Base-by-base conservation (phyloP, 2,888 invertebrate species). In the Nomada ruficornis region DNA sequence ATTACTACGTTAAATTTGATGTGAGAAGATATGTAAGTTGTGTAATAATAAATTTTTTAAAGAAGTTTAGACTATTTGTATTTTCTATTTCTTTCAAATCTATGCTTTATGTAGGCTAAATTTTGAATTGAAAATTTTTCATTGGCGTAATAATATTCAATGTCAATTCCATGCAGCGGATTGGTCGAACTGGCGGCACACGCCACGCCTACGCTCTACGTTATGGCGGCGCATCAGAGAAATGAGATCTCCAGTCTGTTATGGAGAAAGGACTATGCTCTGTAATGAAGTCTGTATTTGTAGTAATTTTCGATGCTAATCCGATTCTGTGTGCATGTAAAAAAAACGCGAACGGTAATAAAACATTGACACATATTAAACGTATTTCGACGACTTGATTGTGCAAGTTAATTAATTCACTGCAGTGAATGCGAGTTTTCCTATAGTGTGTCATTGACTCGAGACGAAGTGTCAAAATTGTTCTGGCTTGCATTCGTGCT, bases 361-460 rank as follows among this genome's bases (percentile, higher is more conserved):
- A 68, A 77, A 42, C 62, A 54, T 55, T 64, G n/a, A 42, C 13
- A n/a, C 59, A 36, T 70, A 52, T 29, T 7, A 54, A 78, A 29
- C 26, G 26, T 36, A 62, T 47, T 36, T 50, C 15, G 42, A 44
- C 18, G 36, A 50, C 42, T n/a, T 63, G 72, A 68, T 64, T 44
- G 67, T 78, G 63, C 54, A 20, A 60, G 60, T 60, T 70, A 72
- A 68, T 69, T 80, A 65, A 82, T 80, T 77, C 63, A 70, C 75
- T 64, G 73, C 82, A 84, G 78, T 70, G 83, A 77, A 83, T 77
- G 67, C 68, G 50, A 82, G 42, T 67, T 74, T 11, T 73, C 68
- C 77, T 77, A 80, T 78, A 82, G 68, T 65, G 85, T 91, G 91
- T 91, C 90, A 91, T 91, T 91, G 91, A 91, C 90, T 89, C 81